Evolutionary conservation across 1,140 invertebrate species (phyloP).

Genomic region (Steinernema khuongi): DNA sequence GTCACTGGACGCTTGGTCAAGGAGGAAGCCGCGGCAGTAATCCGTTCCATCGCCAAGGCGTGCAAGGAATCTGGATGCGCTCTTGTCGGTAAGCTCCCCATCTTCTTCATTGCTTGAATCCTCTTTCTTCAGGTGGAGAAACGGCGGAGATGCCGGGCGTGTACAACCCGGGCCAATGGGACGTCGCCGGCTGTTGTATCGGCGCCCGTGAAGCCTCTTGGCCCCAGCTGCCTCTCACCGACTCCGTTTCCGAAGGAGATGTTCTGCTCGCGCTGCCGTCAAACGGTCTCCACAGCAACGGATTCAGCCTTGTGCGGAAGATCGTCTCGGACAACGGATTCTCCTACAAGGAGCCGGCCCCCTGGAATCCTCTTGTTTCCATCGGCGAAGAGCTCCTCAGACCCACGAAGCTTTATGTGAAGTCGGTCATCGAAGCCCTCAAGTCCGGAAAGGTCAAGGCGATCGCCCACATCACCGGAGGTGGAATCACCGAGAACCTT

Average conservation of each 20-base stretch:
- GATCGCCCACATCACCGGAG: slow-evolving; percentile 89
- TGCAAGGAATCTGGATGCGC: slow-evolving; percentile 79
- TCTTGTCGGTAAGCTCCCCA: slow-evolving; percentile 68
- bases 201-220: slow-evolving; percentile 62
- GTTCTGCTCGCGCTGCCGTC: slow-evolving; percentile 79
- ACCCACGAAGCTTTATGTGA: slow-evolving; percentile 86
- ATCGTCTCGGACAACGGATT: slow-evolving; percentile 69
- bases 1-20: slow-evolving; percentile 80
- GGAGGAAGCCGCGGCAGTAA: slow-evolving; percentile 70
- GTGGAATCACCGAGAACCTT: slow-evolving; percentile 85
- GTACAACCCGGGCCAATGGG: slow-evolving; percentile 79
- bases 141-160: slow-evolving; percentile 93
- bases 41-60: slow-evolving; percentile 78
- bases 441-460: slow-evolving; percentile 72
- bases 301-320: slow-evolving; percentile 85
- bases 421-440: slow-evolving; percentile 70
- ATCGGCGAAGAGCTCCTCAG: slow-evolving; percentile 68
- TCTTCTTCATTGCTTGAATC: slow-evolving; percentile 65
- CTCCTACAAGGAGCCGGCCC: slow-evolving; percentile 69
- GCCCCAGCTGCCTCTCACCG: slow-evolving; percentile 32
- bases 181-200: slow-evolving; percentile 88
- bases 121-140: slow-evolving; percentile 71
- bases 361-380: slow-evolving; percentile 68
- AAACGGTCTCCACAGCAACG: slow-evolving; percentile 87
- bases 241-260: slow-evolving; percentile 18